phyloP scores from a whole-genome alignment of 2,797 vertebrate species.

The Columba guinea region DNA sequence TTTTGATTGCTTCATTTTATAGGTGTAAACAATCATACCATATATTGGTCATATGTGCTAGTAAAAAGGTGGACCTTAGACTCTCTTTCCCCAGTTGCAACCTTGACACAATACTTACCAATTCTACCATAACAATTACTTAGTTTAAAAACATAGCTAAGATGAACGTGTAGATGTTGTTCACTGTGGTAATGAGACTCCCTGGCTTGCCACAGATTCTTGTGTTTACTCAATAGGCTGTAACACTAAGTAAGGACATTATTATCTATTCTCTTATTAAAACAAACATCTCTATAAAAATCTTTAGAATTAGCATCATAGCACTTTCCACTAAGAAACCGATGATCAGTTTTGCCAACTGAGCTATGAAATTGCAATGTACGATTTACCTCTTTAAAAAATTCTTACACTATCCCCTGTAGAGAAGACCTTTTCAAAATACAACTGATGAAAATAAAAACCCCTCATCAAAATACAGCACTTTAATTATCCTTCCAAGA shows the following conservation, averaged over 20 bases:
- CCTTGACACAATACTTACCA: background rate
- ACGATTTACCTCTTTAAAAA: background rate
- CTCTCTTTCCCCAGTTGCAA: background rate
- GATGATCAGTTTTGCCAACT: background rate
- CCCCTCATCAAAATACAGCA: background rate
- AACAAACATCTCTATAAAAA: accelerated
- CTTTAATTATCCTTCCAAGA: background rate
- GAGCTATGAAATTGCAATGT: background rate
- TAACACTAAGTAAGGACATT: background rate
- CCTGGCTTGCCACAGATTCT: background rate
- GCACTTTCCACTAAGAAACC: background rate
- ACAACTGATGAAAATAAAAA: background rate
- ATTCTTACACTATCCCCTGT: background rate
- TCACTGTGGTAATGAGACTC: background rate
- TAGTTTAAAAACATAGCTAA: background rate
- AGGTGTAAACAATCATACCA: background rate
- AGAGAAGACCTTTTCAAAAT: background rate
- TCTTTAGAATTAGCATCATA: background rate
- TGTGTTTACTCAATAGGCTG: background rate
- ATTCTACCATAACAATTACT: background rate
- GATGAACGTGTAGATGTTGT: background rate
- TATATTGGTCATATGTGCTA: accelerated
- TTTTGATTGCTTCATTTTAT: background rate
- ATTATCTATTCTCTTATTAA: background rate
- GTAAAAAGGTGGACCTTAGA: background rate